Evolutionary conservation across 2,113 vertebrate species (phyloP).

Genomic region (Rattus rattus): DNA sequence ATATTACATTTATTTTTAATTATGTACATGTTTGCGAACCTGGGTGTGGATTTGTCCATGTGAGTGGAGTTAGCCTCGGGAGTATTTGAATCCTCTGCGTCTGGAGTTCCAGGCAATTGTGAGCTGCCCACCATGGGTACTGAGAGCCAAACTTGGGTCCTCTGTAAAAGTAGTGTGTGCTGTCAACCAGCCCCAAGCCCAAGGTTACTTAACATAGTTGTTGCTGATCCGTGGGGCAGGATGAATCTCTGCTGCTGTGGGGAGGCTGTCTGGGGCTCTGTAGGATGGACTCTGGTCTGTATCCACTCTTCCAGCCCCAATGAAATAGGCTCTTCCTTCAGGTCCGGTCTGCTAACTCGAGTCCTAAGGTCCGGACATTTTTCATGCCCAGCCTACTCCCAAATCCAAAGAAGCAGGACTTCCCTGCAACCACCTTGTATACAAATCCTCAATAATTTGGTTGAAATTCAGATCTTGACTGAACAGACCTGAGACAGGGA

Average conservation of each 20-base stretch:
- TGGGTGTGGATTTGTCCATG: not conserved
- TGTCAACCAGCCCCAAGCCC: not conserved
- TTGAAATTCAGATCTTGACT: not conserved
- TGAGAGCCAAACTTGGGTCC: not conserved
- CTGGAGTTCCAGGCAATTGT: not conserved
- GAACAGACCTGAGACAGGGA: not conserved
- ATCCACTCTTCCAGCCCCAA: not conserved
- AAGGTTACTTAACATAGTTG: not conserved
- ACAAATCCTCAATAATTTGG: not conserved
- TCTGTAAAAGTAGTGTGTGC: not conserved
- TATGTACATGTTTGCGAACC: too few relatives aligned
- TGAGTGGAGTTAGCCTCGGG: not conserved
- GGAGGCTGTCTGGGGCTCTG: not conserved
- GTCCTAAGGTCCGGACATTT: not conserved
- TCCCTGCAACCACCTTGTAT: not conserved
- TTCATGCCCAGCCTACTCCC: not conserved
- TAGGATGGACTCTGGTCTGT: not conserved
- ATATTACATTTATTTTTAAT: not conserved
- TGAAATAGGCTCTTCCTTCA: not conserved
- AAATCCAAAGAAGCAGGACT: too few relatives aligned
- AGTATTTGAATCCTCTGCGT: not conserved
- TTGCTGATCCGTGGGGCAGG: not conserved
- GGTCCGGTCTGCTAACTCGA: not conserved
- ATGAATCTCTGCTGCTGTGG: not conserved
- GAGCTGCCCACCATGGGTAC: not conserved